Percentiles rank a stretch among this genome's conserved stretches.
These are phyloP conservation scores for Apodemia hepburni DNA, from an alignment of 2,888 invertebrate genomes.

Conservation along the genomic window DNA sequence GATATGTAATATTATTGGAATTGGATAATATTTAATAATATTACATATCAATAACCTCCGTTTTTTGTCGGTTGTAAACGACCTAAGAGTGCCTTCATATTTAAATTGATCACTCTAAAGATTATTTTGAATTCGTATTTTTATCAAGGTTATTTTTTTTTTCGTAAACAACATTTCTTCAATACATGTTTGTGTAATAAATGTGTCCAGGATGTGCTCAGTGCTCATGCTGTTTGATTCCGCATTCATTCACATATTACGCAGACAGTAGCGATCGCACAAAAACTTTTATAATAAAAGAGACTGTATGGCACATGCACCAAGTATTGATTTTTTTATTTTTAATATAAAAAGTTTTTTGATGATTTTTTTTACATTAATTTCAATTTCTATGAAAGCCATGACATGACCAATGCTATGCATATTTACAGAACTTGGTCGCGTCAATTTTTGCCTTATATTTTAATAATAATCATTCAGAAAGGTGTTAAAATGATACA, in stretches of 20 bases:
- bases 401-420: too few relatives aligned
- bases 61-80: background rate
- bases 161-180: slow-evolving; percentile 5
- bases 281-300: background rate
- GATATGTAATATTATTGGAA: too few relatives aligned
- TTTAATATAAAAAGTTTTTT: too few relatives aligned
- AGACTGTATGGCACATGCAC: background rate
- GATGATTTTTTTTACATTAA: too few relatives aligned
- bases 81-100: background rate
- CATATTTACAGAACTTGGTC: too few relatives aligned
- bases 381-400: too few relatives aligned
- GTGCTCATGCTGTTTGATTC: slow-evolving; percentile 21
- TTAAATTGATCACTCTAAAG: background rate
- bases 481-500: too few relatives aligned
- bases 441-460: too few relatives aligned
- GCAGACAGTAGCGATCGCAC: slow-evolving; percentile 9
- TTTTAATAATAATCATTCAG: too few relatives aligned
- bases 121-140: background rate
- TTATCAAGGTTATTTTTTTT: slow-evolving; percentile 3
- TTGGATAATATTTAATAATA: too few relatives aligned
- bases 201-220: slow-evolving; percentile 11
- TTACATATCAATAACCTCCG: too few relatives aligned
- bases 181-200: background rate
- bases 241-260: slow-evolving; percentile 26
- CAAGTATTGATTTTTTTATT: background rate